Evolutionary conservation across 2,888 invertebrate genomes (phyloP).

Genomic region (Lasioglossum marginatum): DNA sequence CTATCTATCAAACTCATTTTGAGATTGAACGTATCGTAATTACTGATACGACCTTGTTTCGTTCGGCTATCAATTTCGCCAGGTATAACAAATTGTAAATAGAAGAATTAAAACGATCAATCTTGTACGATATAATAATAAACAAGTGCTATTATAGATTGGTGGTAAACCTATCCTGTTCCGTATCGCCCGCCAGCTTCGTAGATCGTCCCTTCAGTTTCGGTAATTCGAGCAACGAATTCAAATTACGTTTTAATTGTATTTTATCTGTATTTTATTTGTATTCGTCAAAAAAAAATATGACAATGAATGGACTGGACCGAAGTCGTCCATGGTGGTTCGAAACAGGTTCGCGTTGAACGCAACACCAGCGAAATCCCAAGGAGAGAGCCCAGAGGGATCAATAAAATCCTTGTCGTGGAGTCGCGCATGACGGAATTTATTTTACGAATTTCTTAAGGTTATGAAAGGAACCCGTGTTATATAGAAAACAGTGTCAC

Average conservation of each 20-base stretch:
- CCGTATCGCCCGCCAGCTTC: background rate
- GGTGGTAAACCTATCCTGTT: constrained; percentile 11
- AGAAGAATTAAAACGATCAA: constrained; percentile 47
- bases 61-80: constrained; percentile 25
- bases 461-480: constrained; percentile 62
- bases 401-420: constrained; percentile 70
- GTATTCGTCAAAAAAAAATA: background rate
- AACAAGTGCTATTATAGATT: constrained; percentile 46
- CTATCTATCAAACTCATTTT: constrained; percentile 15
- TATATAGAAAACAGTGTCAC: constrained; percentile 26
- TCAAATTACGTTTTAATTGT: background rate
- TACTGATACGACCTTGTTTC: constrained; percentile 42
- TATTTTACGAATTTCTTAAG: constrained; percentile 66
- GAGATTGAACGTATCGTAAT: background rate
- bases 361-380: constrained; percentile 17
- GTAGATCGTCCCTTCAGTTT: background rate
- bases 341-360: constrained; percentile 18
- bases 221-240: background rate
- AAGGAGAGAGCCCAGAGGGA: constrained; percentile 36
- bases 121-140: constrained; percentile 64
- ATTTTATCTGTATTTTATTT: background rate
- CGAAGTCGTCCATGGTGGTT: background rate
- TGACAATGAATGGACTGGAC: background rate
- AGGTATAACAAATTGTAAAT: constrained; percentile 45
- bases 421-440: constrained; percentile 74